These are phyloP conservation scores for Sipha maydis DNA, from an alignment of 2,888 invertebrate genomes.

Conservation along the genomic window DNA sequence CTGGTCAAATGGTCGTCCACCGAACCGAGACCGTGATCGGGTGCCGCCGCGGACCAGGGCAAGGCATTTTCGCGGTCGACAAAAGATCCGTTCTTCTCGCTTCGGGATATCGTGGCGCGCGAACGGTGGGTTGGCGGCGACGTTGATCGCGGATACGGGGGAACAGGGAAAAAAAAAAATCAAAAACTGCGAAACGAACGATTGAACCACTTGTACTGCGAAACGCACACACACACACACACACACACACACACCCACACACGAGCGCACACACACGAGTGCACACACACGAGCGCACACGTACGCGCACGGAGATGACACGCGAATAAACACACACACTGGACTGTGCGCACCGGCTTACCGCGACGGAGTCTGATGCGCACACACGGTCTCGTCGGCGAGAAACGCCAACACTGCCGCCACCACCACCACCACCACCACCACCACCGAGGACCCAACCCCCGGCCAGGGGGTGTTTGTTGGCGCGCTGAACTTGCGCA, in stretches of 20 bases:
- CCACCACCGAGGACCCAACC: no score
- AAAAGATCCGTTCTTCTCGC: no score
- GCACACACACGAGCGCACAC: not conserved
- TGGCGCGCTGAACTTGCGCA: constrained; percentile 55
- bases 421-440: not conserved
- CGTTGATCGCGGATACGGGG: no score
- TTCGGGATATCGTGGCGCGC: no score
- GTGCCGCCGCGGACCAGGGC: no score
- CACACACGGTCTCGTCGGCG: constrained; percentile 29
- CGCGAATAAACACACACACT: not conserved
- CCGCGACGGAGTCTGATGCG: constrained; percentile 56
- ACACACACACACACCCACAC: not conserved
- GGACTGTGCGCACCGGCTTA: constrained; percentile 52
- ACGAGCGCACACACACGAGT: not conserved
- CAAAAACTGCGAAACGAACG: no score
- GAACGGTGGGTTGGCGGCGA: no score
- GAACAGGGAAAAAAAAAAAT: no score
- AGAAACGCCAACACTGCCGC: constrained; percentile 29
- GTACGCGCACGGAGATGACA: not conserved
- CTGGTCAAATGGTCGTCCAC: no score
- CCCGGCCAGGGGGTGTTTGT: not conserved
- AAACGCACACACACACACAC: not conserved
- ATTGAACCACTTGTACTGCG: no score
- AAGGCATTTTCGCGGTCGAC: no score
- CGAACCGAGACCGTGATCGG: no score